Conservation (phyloP, 2,888 invertebrate species). For the Dolomedes plantarius region DNA sequence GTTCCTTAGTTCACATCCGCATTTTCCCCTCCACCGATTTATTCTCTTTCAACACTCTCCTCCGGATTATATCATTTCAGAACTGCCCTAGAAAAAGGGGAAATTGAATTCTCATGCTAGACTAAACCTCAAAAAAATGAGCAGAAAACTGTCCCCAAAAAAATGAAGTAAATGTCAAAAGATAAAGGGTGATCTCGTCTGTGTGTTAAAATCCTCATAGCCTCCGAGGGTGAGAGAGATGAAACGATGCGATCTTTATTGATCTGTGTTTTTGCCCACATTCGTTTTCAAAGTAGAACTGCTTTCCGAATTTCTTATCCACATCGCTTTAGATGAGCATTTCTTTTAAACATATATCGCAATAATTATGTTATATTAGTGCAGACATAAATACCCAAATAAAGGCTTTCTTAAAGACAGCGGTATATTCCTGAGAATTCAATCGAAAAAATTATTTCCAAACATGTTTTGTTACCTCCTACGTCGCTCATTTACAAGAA, state of each 20-base stretch:
- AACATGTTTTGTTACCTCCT: too few species aligned
- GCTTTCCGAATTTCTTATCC: too few species aligned
- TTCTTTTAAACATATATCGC: too few species aligned
- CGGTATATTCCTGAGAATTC: too few species aligned
- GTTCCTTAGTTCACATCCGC: constrained; percentile 10
- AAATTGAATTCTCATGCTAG: constrained; percentile 22
- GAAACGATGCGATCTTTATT: constrained; percentile 8
- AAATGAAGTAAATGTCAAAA: constrained; percentile 26
- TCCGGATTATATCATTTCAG: not conserved
- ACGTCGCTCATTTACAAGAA: too few species aligned
- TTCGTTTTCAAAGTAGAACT: too few species aligned
- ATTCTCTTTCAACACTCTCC: constrained; percentile 13
- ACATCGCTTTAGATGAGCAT: too few species aligned
- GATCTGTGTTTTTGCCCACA: constrained; percentile 8
- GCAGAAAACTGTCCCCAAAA: not conserved
- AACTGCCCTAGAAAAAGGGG: constrained; percentile 21
- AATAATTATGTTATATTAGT: too few species aligned
- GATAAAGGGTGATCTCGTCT: constrained; percentile 25
- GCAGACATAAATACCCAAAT: too few species aligned
- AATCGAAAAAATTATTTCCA: too few species aligned
- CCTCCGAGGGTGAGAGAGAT: constrained; percentile 3
- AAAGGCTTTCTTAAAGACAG: too few species aligned
- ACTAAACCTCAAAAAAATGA: not conserved
- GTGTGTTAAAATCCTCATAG: not conserved
- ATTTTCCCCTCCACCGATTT: constrained; percentile 5